Percentiles rank a stretch among this genome's conserved stretches.
These are phyloP conservation scores for Branchinecta lynchi DNA, from an alignment of 1,140 invertebrate species.

Conservation along the genomic window DNA sequence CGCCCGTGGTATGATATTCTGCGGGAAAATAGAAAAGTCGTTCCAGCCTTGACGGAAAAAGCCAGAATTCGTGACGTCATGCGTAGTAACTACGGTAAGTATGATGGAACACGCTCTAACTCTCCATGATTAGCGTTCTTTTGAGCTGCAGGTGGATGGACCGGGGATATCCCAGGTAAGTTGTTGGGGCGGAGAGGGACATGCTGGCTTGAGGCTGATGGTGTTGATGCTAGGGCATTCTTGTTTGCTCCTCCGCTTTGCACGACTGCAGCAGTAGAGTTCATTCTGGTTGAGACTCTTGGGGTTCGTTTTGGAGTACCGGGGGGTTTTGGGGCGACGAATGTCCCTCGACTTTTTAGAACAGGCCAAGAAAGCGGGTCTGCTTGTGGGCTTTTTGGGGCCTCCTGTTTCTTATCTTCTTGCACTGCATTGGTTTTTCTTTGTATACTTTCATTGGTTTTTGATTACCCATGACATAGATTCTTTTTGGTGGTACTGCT, in stretches of 20 bases:
- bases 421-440: slow-evolving; percentile 9
- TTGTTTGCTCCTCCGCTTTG: not conserved
- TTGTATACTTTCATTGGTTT: slow-evolving; percentile 10
- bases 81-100: no score
- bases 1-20: no score
- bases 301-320: not conserved
- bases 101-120: no score
- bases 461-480: not conserved
- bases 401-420: not conserved
- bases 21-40: no score
- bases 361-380: not conserved
- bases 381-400: not conserved
- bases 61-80: no score
- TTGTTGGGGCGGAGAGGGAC: not conserved
- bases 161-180: not conserved
- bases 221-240: not conserved
- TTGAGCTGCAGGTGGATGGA: no score
- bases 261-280: not conserved
- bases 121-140: no score
- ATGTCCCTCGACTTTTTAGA: not conserved
- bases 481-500: no score
- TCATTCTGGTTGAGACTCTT: not conserved
- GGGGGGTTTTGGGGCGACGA: not conserved
- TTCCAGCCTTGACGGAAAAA: no score
- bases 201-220: not conserved